phyloP scores from a whole-genome alignment of 2,888 invertebrate genomes.

The Polyommatus iphigenia region DNA sequence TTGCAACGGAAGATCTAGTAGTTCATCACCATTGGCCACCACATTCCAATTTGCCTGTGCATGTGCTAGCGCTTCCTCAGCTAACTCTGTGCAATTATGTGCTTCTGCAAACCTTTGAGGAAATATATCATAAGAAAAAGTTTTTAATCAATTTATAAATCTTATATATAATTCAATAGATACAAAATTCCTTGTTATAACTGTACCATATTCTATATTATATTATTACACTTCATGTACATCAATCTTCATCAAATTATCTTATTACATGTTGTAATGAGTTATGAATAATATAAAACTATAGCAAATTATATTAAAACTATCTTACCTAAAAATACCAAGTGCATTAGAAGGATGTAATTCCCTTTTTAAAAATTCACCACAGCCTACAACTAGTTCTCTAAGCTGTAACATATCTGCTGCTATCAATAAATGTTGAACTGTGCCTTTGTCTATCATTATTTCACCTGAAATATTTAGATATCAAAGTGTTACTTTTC shows the following conservation, averaged over 20 bases:
- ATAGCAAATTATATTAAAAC: background rate
- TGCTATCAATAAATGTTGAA: constrained; percentile 92
- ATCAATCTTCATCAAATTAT: no score
- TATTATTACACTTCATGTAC: no score
- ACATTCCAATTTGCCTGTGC: constrained; percentile 92
- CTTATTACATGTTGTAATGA: no score
- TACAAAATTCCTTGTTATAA: no score
- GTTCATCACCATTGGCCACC: constrained; percentile 89
- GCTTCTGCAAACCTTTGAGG: constrained; percentile 89
- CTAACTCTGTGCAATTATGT: constrained; percentile 89
- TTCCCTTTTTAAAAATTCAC: constrained; percentile 91
- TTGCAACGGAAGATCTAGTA: constrained; percentile 89
- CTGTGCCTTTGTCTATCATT: constrained; percentile 87
- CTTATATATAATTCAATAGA: no score
- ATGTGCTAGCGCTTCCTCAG: constrained; percentile 88
- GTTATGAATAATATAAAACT: no score
- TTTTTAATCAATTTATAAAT: background rate
- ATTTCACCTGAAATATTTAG: constrained; percentile 79
- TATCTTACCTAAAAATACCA: constrained; percentile 86
- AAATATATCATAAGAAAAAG: constrained; percentile 6
- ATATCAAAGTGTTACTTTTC: background rate
- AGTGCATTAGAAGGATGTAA: constrained; percentile 93
- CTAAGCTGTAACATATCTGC: constrained; percentile 95
- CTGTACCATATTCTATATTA: no score
- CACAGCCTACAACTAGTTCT: constrained; percentile 89